Evolutionary conservation across 2,113 vertebrate genomes (phyloP), one percentile per base, ranked within the genome.

Genomic region (Poecilia latipinna): DNA sequence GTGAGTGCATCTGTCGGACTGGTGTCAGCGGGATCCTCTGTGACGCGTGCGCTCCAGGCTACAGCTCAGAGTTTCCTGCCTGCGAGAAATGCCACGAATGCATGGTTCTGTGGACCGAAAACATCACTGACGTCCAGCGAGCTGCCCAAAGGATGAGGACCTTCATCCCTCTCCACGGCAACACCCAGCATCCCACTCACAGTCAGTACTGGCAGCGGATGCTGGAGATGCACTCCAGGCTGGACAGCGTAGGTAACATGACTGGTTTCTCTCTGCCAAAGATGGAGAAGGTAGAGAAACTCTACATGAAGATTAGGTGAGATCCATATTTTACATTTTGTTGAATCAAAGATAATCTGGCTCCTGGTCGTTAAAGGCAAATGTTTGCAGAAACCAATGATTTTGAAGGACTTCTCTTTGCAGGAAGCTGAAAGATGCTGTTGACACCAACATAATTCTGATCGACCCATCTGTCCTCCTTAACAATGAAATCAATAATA

Each of bases 11-110:
- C 44, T 98, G 96, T 63, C 93, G 85, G 0, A 4, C 65, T 0
- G 96, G 96, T 0, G 75, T 97, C 65, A 87, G 81, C 0, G 94
- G 96, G 39, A 90, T 90, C 19, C 90, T 90, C 79, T 97, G 97
- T 13, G 90, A 97, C 8, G 92, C 86, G 44, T 97, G 96, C 0
- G 60, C 86, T 31, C 85, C 82, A 0, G 95, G 95, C 32, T 92
- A 92, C 0, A 48, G 90, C 76, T 91, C 86, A 17, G 77, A 78
- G 26, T 98, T 97, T 79, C 96, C 96, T 2, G 84, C 89, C 62
- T 98, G 97, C 48, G 67, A 0, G 4, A 86, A 15, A 8, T 97
- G 96, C 71, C 96, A 97, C 42, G 62, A 90, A 33, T 98, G 97
- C 90, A 94, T 93, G 66, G 57, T 87, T 66, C 89, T 93, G 10